Conservation (phyloP, 2,888 invertebrate genomes). For the Lithophane semibrunnea region DNA sequence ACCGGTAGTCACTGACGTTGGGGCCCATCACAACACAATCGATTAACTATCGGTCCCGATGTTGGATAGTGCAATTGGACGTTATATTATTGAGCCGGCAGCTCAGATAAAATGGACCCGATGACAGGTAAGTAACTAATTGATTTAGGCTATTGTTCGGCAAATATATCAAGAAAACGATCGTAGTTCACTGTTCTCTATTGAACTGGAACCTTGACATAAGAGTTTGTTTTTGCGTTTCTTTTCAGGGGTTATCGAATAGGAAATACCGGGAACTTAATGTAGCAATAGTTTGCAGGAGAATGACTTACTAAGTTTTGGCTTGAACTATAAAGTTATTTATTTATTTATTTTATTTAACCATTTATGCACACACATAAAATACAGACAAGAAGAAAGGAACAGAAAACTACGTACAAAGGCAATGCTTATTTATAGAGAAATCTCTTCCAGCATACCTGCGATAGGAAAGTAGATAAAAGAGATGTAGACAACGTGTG, state of each 20-base stretch:
- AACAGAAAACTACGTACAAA: too few species aligned
- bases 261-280: neutral
- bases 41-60: constrained; percentile 70
- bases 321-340: too few species aligned
- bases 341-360: too few species aligned
- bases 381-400: too few species aligned
- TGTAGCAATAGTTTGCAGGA: neutral
- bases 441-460: too few species aligned
- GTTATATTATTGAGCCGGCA: constrained; percentile 67
- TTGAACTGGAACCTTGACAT: neutral
- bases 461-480: too few species aligned
- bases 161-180: constrained; percentile 31
- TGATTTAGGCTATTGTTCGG: constrained; percentile 40
- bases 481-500: too few species aligned
- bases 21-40: constrained; percentile 68
- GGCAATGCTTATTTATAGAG: too few species aligned
- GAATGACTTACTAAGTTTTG: too few species aligned
- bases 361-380: too few species aligned
- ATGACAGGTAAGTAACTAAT: constrained; percentile 64
- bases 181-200: constrained; percentile 10
- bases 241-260: neutral
- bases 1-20: neutral
- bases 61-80: constrained; percentile 72
- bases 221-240: neutral
- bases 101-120: constrained; percentile 56